Evolutionary conservation across 1,140 invertebrate species (phyloP), one percentile per base, ranked within the genome.

Genomic region (Penaeus chinensis): DNA sequence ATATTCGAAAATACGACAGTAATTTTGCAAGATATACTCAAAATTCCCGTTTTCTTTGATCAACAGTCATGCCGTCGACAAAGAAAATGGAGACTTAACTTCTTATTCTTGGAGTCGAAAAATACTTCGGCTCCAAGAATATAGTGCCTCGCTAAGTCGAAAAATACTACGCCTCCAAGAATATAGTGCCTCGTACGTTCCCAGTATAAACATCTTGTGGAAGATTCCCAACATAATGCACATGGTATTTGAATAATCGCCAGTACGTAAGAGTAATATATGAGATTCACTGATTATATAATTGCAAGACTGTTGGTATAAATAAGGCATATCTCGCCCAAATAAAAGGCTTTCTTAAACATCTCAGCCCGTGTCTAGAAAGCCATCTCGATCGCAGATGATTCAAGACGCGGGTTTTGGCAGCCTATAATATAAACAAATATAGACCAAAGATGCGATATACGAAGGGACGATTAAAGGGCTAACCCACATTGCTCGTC

Each of bases 351-450:
- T 32, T 82, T 63, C 79, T 63, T n/a, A 16, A 82, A 63, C 54
- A 82, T 63, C 32, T 22, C 61, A 37, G 63, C 24, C 60, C 79
- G n/a, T 82, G 42, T 82, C 79, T 82, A 60, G 47, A 69, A 63
- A 65, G 79, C 80, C 85, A 61, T 81, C 85, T 87, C 76, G 79
- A 81, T 82, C 85, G n/a, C 27, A 65, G 79, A 63, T 82, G 85
- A 87, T 87, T 81, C 78, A 87, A 82, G 85, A 76, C 62, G 42
- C 69, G 54, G 69, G 16, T 60, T 22, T 60, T 74, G 85, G 60
- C 85, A 87, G 54, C 79, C 85, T 87, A 63, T 87, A 87, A 87
- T 77, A 82, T 82, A 87, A 87, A 87, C 85, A 87, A 87, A 87
- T 87, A 87, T 81, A 82, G 85, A 87, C 85, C 63, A 76, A 71